Base-by-base conservation (phyloP, 2,888 invertebrate genomes). In the Aradus depressus region DNA sequence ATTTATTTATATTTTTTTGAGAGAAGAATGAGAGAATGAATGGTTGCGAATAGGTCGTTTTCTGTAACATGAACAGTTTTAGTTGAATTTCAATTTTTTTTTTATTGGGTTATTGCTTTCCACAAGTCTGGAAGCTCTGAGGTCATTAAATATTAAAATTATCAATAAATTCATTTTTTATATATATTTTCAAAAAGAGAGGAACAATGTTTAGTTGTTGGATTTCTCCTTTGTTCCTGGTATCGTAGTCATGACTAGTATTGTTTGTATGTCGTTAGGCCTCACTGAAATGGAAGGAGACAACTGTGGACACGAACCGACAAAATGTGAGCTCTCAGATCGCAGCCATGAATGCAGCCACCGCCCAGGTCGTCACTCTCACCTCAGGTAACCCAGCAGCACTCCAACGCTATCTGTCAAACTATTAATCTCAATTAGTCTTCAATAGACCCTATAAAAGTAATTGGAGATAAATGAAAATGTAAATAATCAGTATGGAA, bases 321-420 rank as follows among this genome's bases (percentile, higher is more conserved):
- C 96, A 97, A 72, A 91, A 87, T 60, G 91, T 98, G 51, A 90
- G 90, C 58, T 92, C 92, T 47, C 92, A 97, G 69, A 85, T 98
- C 62, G 96, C 96, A 4, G 96, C 96, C 52, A 97, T 98, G 95
- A 97, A 91, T 70, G 97, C 97, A 1, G 97, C 97, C 50, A 98
- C 97, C 0, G 98, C 98, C 6, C 93, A 96, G 70, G 88, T 96
- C 44, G 87, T 95, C 52, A 91, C 91, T 0, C 73, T 88, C 51
- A 92, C 92, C 0, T 84, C 85, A 2, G 82, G 81, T 71, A 57
- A 61, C 18, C 21, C 10, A 28, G 28, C 10, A 8, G 8, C 8
- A 28, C 10, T 28, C 28, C 10, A 28, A 10, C 10, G 12, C 10
- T 10, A 28, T 28, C 28, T 28, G 28, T 28, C 28, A 28, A 28